Conservation (phyloP, 2,113 vertebrate genomes). For the Ceyx margarethae region DNA sequence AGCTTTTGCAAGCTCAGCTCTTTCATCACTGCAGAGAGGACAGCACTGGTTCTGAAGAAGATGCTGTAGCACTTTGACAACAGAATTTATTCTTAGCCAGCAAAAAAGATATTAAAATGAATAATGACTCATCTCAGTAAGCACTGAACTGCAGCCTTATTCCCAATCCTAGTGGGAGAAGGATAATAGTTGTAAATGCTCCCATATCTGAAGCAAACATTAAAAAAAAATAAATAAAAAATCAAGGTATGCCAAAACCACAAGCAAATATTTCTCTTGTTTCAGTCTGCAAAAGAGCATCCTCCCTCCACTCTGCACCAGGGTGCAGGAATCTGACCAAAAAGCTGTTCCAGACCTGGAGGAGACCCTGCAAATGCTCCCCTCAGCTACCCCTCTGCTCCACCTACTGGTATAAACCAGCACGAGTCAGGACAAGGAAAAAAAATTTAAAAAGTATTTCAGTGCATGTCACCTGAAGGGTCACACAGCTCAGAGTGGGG, state of each 20-base stretch:
- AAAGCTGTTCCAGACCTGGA: neutral
- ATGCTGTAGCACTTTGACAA: neutral
- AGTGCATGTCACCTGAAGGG: neutral
- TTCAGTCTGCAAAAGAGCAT: neutral
- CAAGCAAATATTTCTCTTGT: neutral
- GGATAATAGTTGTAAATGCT: neutral
- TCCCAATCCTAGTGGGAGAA: neutral
- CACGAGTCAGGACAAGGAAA: neutral
- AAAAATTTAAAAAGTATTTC: neutral
- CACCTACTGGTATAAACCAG: neutral
- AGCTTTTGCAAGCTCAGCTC: neutral
- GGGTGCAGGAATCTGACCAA: neutral
- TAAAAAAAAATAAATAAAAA: neutral
- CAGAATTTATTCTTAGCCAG: neutral
- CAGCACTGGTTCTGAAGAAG: neutral
- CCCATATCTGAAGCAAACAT: neutral
- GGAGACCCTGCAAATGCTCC: accelerated
- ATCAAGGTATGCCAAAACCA: neutral
- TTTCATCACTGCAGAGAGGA: neutral
- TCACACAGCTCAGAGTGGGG: neutral
- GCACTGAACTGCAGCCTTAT: neutral
- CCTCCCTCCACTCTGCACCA: neutral
- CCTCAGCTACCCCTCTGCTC: neutral
- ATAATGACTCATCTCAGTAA: neutral
- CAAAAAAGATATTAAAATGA: neutral